These are phyloP conservation scores for Neosilurus mollespiculum DNA, from an alignment of 2,797 vertebrate species.

Conservation along the genomic window DNA sequence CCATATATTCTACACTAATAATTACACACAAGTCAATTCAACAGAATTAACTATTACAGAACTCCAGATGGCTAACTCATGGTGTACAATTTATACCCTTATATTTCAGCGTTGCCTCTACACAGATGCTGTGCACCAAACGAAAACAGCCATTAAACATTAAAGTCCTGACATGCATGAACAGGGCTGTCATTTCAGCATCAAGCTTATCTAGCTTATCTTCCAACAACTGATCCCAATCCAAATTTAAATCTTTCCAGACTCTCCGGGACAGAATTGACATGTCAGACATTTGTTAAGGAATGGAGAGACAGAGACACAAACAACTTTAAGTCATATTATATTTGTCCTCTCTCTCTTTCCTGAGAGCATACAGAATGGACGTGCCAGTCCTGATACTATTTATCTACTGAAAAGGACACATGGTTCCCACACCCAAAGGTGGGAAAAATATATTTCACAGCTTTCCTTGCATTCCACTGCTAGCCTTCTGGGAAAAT, in stretches of 20 bases:
- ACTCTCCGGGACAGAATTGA: neutral
- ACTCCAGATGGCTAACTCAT: constrained; percentile 67
- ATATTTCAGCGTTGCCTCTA: constrained; percentile 57
- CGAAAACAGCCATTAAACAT: constrained; percentile 5
- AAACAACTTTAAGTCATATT: neutral
- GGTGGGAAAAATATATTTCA: constrained; percentile 49
- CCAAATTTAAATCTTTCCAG: neutral
- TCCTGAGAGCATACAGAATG: neutral
- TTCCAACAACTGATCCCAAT: neutral
- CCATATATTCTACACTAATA: neutral
- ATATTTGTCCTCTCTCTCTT: neutral
- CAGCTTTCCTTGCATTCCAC: constrained; percentile 60
- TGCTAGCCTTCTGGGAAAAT: constrained; percentile 70
- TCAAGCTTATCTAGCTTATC: neutral
- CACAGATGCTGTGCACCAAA: constrained; percentile 36
- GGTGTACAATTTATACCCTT: constrained; percentile 23
- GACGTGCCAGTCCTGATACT: neutral
- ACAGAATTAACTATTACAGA: constrained; percentile 71
- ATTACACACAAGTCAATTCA: constrained; percentile 34
- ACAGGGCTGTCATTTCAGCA: neutral
- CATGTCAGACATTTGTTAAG: neutral
- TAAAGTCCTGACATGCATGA: neutral
- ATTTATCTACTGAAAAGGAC: constrained; percentile 25
- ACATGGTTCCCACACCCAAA: constrained; percentile 58
- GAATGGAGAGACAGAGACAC: neutral